Evolutionary conservation across 2,888 invertebrate species (phyloP), one percentile per base, ranked within the genome.

Genomic region (Ditula angustiorana): DNA sequence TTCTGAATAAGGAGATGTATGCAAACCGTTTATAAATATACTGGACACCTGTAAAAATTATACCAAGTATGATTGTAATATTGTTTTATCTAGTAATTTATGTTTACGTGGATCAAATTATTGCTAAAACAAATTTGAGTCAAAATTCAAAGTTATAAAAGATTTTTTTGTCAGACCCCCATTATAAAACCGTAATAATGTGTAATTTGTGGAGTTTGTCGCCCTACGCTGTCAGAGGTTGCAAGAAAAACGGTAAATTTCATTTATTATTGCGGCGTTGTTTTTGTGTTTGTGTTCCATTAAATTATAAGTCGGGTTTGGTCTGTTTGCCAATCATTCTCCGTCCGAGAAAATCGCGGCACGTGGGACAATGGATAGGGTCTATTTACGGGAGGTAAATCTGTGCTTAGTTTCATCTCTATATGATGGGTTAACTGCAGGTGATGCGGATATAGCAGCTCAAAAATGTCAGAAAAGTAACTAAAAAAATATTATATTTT

Each of bases 221-320:
- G 60, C 60, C 63, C 64, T 69, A 68, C 71, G 74, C 74, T 69
- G 70, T 68, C 55, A 72, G 71, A 74, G 71, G 71, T 76, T 67
- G 73, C 76, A 69, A 73, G 72, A 75, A 75, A 78, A 79, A 77
- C 69, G 71, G 71, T 67, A 74, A 81, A 80, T 79, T 81, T 82
- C 73, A 78, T 81, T 83, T 78, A 77, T 79, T 76, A 82, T 77
- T 77, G 77, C 77, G 78, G 79, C 73, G 79, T 78, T 82, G 81
- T 81, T 85, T 79, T 83, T 79, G 79, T 85, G 81, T 86, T 87
- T 87, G 79, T 79, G 73, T 83, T 82, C 79, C 80, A 82, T 86
- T 84, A 81, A 85, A 86, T 86, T 85, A 79, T 75, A 82, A 78
- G 75, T 74, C 74, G 79, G 78, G 80, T 81, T 79, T 79, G 80